phyloP scores from a whole-genome alignment of 2,113 vertebrate species.

The Rhynchopsitta pachyrhyncha region DNA sequence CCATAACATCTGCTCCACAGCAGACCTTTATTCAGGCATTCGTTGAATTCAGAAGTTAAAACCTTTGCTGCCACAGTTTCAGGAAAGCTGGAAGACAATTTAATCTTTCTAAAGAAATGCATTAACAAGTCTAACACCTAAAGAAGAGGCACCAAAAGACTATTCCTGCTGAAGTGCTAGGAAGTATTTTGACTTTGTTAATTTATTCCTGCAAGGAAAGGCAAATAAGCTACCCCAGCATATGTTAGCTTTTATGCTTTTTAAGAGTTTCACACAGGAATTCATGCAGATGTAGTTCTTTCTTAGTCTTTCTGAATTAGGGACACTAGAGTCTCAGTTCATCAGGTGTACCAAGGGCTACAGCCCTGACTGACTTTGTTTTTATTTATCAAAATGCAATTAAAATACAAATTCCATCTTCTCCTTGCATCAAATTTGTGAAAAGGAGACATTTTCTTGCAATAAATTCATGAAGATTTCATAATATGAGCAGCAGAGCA shows the following conservation, averaged over 20 bases:
- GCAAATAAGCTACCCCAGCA: neutral
- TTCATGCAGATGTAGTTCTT: neutral
- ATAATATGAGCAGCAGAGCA: slow-evolving; percentile 14
- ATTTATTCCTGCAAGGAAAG: neutral
- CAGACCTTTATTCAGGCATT: neutral
- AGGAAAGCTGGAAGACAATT: neutral
- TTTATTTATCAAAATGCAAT: neutral
- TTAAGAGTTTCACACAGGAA: neutral
- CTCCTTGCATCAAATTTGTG: neutral
- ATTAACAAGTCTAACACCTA: neutral
- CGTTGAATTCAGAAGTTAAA: neutral
- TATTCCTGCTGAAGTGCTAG: neutral
- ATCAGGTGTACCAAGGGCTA: neutral
- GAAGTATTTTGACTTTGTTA: neutral
- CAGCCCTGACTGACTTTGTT: neutral
- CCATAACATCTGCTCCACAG: neutral
- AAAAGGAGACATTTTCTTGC: neutral
- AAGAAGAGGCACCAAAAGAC: neutral
- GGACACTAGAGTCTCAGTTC: neutral
- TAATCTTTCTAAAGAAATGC: neutral
- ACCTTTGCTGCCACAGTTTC: neutral
- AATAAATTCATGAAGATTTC: slow-evolving; percentile 31
- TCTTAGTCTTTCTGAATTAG: neutral
- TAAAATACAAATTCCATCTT: slow-evolving; percentile 14
- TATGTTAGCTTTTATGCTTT: neutral